phyloP scores from a whole-genome alignment of 2,888 invertebrate genomes.

The Rhingia rostrata region DNA sequence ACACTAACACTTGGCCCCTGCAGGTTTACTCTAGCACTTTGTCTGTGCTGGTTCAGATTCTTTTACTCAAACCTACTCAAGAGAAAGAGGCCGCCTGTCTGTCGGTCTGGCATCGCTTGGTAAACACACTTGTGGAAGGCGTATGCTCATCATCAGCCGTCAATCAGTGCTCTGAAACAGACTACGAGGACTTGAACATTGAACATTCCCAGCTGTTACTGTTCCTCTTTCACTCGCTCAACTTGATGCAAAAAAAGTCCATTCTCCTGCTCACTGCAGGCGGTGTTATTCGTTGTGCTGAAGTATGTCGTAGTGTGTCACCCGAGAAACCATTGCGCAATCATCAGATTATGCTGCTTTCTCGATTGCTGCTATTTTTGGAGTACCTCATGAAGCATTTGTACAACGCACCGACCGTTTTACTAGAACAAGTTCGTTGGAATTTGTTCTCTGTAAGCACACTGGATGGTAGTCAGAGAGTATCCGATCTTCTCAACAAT shows the following conservation, averaged over 20 bases:
- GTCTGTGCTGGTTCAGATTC: constrained; percentile 92
- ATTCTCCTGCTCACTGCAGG: constrained; percentile 93
- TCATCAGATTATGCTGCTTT: constrained; percentile 91
- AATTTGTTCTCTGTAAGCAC: constrained; percentile 88
- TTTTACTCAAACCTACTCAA: constrained; percentile 90
- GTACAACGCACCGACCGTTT: constrained; percentile 94
- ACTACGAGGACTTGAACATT: constrained; percentile 92
- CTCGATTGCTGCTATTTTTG: constrained; percentile 92
- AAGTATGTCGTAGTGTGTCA: constrained; percentile 84
- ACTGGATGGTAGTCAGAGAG: constrained; percentile 85
- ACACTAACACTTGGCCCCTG: constrained; percentile 89
- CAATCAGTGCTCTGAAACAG: constrained; percentile 78
- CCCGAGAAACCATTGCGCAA: constrained; percentile 81
- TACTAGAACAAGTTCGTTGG: constrained; percentile 94
- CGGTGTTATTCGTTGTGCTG: constrained; percentile 88
- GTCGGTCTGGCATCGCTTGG: constrained; percentile 94
- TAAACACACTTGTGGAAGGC: constrained; percentile 94
- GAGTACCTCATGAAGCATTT: constrained; percentile 98
- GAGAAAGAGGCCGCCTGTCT: constrained; percentile 95
- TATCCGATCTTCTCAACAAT: constrained; percentile 83
- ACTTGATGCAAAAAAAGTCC: constrained; percentile 97
- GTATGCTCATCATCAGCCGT: constrained; percentile 83
- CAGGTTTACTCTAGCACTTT: constrained; percentile 90
- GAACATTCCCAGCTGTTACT: constrained; percentile 97
- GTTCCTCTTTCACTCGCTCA: constrained; percentile 96